Conservation (phyloP, 2,888 invertebrate genomes). For the Cryptus viduatorius region DNA sequence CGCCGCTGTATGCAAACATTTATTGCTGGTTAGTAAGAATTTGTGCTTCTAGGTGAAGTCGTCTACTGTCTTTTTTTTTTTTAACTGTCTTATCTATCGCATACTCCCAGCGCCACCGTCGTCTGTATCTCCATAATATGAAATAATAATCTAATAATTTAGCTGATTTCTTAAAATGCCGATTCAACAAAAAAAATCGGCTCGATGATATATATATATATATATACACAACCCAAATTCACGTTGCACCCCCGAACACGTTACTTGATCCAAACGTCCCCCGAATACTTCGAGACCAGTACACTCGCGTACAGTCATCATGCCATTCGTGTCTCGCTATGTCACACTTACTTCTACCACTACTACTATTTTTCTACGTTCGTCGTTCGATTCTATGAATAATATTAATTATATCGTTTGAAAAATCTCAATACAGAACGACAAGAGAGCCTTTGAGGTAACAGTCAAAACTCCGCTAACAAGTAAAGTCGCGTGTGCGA, state of each 20-base stretch:
- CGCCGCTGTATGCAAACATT: constrained; percentile 80
- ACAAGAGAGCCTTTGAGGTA: constrained; percentile 4
- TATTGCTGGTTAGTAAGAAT: constrained; percentile 77
- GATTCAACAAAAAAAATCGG: constrained; percentile 7
- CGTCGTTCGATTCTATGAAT: neutral
- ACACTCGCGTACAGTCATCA: constrained; percentile 24
- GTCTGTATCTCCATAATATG: constrained; percentile 50
- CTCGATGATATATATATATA: constrained; percentile 32
- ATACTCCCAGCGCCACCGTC: constrained; percentile 61
- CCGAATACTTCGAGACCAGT: constrained; percentile 2
- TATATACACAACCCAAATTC: constrained; percentile 31
- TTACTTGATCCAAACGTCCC: constrained; percentile 2
- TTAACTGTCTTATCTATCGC: constrained; percentile 49
- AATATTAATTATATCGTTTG: too few relatives aligned
- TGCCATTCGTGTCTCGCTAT: constrained; percentile 38
- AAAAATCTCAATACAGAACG: constrained; percentile 12
- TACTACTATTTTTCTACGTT: constrained; percentile 33
- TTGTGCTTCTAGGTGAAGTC: constrained; percentile 74
- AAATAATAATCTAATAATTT: constrained; percentile 43
- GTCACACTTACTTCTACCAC: constrained; percentile 35
- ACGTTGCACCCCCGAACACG: constrained; percentile 18
- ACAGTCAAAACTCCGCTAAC: neutral
- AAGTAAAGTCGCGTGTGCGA: neutral
- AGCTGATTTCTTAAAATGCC: constrained; percentile 31
- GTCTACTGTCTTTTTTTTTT: constrained; percentile 46